A percentile compares a stretch with the other conserved stretches of the same genome.
phyloP scores from a whole-genome alignment of 2,113 vertebrate genomes.

The Silurus asotus region DNA sequence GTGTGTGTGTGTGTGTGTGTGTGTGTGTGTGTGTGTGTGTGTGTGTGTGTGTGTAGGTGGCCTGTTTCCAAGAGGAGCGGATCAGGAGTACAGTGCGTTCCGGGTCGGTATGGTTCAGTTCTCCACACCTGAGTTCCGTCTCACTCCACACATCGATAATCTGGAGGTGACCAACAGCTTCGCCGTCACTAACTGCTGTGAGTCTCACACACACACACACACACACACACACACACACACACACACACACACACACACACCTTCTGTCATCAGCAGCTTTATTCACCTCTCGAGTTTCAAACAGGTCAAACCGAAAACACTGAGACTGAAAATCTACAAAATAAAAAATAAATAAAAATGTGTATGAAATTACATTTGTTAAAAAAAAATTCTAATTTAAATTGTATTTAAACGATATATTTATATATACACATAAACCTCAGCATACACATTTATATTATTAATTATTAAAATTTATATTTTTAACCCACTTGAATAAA shows the following conservation, averaged over 20 bases:
- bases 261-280: background rate
- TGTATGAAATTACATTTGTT: background rate
- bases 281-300: background rate
- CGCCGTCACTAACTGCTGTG: constrained; percentile 97
- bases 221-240: background rate
- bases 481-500: background rate
- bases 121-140: constrained; percentile 90
- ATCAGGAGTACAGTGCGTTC: constrained; percentile 99
- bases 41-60: constrained; percentile 77
- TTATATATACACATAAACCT: too few relatives aligned
- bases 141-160: constrained; percentile 98
- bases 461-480: too few relatives aligned
- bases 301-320: background rate
- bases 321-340: background rate
- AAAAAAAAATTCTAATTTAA: background rate
- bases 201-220: constrained; percentile 67
- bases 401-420: background rate
- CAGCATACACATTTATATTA: too few relatives aligned
- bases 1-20: constrained; percentile 59
- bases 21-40: constrained; percentile 29
- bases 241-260: background rate
- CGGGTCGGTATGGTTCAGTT: constrained; percentile 97
- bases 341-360: background rate
- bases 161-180: constrained; percentile 99
- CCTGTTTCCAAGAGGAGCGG: constrained; percentile 93